Percentiles rank a stretch among this genome's conserved stretches.
Evolutionary conservation across 2,888 invertebrate genomes (phyloP).

Genomic region (Sepiola atlantica): DNA sequence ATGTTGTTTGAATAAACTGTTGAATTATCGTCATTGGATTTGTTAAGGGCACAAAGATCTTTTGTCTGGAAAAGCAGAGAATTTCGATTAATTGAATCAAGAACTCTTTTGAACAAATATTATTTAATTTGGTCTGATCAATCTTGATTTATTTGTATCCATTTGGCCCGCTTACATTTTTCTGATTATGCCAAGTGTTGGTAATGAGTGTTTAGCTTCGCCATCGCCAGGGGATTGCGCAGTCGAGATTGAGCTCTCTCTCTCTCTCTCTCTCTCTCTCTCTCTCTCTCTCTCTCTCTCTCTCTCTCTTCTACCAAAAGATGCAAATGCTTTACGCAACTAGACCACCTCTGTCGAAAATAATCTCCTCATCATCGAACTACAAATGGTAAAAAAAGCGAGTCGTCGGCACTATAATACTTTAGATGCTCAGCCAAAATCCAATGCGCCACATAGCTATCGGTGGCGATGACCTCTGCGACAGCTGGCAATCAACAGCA

Average conservation of each 20-base stretch:
- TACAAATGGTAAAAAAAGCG: not conserved
- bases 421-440: too few relatives aligned
- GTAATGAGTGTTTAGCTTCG: not conserved
- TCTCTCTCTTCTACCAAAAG: too few relatives aligned
- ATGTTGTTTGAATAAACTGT: not conserved
- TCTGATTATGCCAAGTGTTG: not conserved
- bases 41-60: not conserved
- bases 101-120: not conserved
- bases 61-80: not conserved
- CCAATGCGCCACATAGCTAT: too few relatives aligned
- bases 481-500: too few relatives aligned
- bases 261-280: too few relatives aligned
- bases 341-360: not conserved
- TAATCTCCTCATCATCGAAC: not conserved
- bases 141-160: not conserved
- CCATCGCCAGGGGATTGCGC: too few relatives aligned
- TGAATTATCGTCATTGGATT: not conserved
- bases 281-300: too few relatives aligned
- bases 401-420: too few relatives aligned
- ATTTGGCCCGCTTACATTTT: too few relatives aligned
- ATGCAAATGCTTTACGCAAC: too few relatives aligned
- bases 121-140: not conserved
- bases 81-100: constrained; percentile 20
- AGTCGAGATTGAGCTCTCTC: too few relatives aligned
- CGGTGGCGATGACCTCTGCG: too few relatives aligned